Conservation (phyloP, 64 coral and sea anemone species). For the Montipora efflorescens region DNA sequence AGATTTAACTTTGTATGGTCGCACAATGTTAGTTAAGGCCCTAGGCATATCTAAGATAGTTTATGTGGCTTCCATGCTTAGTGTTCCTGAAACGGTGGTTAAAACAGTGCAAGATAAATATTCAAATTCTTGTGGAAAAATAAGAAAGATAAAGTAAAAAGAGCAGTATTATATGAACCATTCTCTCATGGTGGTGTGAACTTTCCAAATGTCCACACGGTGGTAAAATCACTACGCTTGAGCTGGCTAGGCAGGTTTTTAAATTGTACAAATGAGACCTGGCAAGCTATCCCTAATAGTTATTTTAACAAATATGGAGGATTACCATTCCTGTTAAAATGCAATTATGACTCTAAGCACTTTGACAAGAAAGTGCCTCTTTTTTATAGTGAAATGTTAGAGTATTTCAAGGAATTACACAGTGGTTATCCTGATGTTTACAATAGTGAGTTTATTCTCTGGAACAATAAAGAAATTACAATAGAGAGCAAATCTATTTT, state of each 20-base stretch:
- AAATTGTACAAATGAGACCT: background rate
- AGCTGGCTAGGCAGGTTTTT: constrained; percentile 12
- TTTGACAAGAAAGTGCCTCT: constrained; percentile 2
- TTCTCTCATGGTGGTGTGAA: background rate
- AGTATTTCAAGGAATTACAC: background rate
- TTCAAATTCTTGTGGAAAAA: constrained; percentile 7
- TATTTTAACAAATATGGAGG: background rate
- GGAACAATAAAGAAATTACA: constrained; percentile 18
- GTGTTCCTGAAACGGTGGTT: too few species aligned
- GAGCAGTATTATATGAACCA: background rate
- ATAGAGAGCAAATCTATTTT: constrained; percentile 13
- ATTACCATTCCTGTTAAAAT: background rate
- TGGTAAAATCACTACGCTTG: constrained; percentile 24
- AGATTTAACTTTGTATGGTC: too few species aligned
- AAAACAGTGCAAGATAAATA: too few species aligned
- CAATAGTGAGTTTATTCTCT: background rate
- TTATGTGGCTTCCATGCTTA: too few species aligned
- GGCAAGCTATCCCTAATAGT: background rate
- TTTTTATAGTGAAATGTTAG: background rate
- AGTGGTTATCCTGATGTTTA: background rate
- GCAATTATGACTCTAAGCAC: constrained; percentile 12
- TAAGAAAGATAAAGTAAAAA: background rate
- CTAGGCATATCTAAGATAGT: too few species aligned
- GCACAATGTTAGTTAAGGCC: too few species aligned
- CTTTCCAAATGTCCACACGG: background rate